Conservation (phyloP, 92 coral and sea anemone genomes). For the Palythoa caribaeorum region DNA sequence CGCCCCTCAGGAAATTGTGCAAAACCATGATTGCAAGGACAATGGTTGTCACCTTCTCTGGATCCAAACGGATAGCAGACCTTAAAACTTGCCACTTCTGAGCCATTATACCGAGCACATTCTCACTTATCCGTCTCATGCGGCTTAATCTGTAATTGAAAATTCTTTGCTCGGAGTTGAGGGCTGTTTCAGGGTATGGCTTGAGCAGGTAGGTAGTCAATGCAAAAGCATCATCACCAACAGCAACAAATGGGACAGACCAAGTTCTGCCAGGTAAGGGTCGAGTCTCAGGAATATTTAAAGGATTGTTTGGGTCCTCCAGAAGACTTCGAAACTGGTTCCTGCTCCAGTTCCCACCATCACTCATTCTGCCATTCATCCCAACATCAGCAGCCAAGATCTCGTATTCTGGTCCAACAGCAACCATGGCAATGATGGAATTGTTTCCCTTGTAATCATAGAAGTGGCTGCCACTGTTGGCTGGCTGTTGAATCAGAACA, state of each 20-base stretch:
- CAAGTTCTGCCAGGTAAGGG: slow-evolving; percentile 23
- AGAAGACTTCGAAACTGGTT: slow-evolving; percentile 47
- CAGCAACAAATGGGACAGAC: slow-evolving; percentile 34
- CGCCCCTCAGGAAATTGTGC: slow-evolving; percentile 13
- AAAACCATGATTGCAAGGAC: slow-evolving; percentile 15
- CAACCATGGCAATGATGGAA: slow-evolving; percentile 49
- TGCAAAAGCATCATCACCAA: slow-evolving; percentile 32
- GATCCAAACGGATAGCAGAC: slow-evolving; percentile 10
- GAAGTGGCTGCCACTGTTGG: slow-evolving; percentile 59
- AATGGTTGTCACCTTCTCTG: slow-evolving; percentile 22
- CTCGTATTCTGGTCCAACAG: slow-evolving; percentile 35
- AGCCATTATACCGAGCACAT: slow-evolving; percentile 63
- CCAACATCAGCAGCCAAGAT: slow-evolving; percentile 27
- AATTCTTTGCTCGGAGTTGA: slow-evolving; percentile 21
- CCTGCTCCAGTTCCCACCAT: slow-evolving; percentile 57
- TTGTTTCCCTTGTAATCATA: slow-evolving; percentile 55
- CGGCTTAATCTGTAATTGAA: slow-evolving; percentile 53
- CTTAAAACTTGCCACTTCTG: slow-evolving; percentile 62
- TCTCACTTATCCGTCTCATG: slow-evolving; percentile 64
- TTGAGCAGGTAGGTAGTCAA: slow-evolving; percentile 35
- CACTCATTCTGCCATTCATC: slow-evolving; percentile 52
- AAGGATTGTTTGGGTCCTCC: slow-evolving; percentile 30
- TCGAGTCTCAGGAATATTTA: slow-evolving; percentile 21
- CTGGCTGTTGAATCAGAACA: slow-evolving; percentile 61
- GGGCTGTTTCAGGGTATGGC: slow-evolving; percentile 40